Evolutionary conservation across 2,888 invertebrate genomes (phyloP).

Genomic region (Pseudolycoriella hygida): DNA sequence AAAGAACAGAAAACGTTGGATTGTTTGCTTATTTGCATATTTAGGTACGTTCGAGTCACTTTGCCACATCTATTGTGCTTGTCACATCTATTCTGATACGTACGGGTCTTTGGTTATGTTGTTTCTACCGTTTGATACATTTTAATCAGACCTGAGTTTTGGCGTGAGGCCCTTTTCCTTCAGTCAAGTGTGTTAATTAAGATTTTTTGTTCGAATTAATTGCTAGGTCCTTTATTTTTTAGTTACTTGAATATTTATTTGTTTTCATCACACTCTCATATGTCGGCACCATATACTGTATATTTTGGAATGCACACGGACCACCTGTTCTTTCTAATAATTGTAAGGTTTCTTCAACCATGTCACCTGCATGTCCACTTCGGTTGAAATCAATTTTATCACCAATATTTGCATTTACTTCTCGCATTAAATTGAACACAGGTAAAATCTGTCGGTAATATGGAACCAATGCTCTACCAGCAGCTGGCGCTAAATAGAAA

Average conservation of each 20-base stretch:
- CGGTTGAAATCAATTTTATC: constrained; percentile 76
- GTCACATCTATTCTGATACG: too few relatives aligned
- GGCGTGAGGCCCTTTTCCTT: too few relatives aligned
- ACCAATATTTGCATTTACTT: constrained; percentile 52
- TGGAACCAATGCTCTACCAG: constrained; percentile 89
- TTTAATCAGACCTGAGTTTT: too few relatives aligned
- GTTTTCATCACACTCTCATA: constrained; percentile 79
- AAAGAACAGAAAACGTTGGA: too few relatives aligned
- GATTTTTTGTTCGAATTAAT: too few relatives aligned
- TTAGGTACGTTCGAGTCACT: too few relatives aligned
- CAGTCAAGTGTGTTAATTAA: too few relatives aligned
- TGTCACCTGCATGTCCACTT: constrained; percentile 71
- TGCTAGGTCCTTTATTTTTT: neutral
- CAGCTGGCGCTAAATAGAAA: constrained; percentile 20
- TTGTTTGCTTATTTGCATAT: too few relatives aligned
- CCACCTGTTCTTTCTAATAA: constrained; percentile 82
- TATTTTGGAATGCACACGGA: constrained; percentile 91
- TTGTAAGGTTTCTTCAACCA: constrained; percentile 84
- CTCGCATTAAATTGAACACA: constrained; percentile 64
- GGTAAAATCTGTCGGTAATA: constrained; percentile 91
- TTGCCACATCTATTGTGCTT: too few relatives aligned
- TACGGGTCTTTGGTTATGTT: too few relatives aligned
- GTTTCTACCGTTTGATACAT: too few relatives aligned
- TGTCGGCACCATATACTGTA: constrained; percentile 97
- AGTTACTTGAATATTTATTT: constrained; percentile 20